Evolutionary conservation across 1,140 invertebrate species (phyloP).

Genomic region (Tetranychus cinnabarinus): DNA sequence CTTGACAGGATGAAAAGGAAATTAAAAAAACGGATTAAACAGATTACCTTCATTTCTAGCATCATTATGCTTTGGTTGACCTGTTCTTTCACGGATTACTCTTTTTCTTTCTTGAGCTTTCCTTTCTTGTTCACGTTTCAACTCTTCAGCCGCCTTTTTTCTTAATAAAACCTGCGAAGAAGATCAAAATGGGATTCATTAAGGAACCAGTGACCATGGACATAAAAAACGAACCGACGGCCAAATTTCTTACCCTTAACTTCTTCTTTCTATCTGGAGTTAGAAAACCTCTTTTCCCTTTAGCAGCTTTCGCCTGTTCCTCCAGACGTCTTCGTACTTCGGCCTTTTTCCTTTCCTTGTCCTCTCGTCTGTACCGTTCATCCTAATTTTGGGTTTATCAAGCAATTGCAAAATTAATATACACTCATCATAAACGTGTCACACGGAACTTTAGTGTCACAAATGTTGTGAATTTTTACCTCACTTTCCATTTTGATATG

Average conservation of each 20-base stretch:
- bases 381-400: not conserved
- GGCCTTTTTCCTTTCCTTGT: constrained; percentile 19
- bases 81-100: constrained; percentile 84
- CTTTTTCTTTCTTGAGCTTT: constrained; percentile 91
- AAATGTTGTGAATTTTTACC: too few relatives aligned
- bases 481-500: too few relatives aligned
- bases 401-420: too few relatives aligned
- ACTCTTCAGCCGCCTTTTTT: constrained; percentile 97
- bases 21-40: not conserved
- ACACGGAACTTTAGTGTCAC: too few relatives aligned
- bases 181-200: too few relatives aligned
- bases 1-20: not conserved
- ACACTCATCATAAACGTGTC: too few relatives aligned
- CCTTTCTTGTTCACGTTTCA: constrained; percentile 96
- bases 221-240: too few relatives aligned
- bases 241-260: constrained; percentile 32
- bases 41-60: constrained; percentile 56
- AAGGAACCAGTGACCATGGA: too few relatives aligned
- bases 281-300: constrained; percentile 77
- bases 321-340: constrained; percentile 86
- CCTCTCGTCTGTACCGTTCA: constrained; percentile 8
- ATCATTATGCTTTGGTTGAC: constrained; percentile 64
- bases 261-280: constrained; percentile 95
- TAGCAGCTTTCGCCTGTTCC: constrained; percentile 64
- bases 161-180: constrained; percentile 52